Evolutionary conservation across 2,888 invertebrate species (phyloP), one percentile per base, ranked within the genome.

Genomic region (Leucophora obtusa): DNA sequence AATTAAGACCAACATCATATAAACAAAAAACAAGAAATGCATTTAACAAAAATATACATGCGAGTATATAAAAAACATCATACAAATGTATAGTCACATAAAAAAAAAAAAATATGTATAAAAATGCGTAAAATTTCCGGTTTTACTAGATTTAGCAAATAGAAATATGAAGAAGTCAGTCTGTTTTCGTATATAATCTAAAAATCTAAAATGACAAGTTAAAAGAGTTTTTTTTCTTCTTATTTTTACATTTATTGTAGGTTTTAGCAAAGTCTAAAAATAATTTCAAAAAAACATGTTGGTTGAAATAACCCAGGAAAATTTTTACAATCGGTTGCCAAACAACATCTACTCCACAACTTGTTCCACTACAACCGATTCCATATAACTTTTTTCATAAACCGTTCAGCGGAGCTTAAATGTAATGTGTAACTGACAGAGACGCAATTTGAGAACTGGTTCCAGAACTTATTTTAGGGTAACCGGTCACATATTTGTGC

Each of bases 81-180:
- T n/a, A 11, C 17, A 66, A 66, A 74, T 59, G 58, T 66, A 66
- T 66, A 53, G 33, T 50, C 14, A 69, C 14, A 38, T 11, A 65
- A 51, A 58, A 35, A 17, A 38, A n/a, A 43, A 9, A 62, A 38
- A 63, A 58, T 43, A 17, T n/a, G 38, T 69, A 73, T 54, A 75
- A 53, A 79, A 82, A 79, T 73, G 69, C 76, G 72, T 73, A 59
- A 70, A 73, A 58, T 76, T 79, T 79, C 79, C 70, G 76, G 79
- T 82, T 82, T 79, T 75, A 75, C 82, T 72, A 75, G 82, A 81
- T 77, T 81, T 70, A 66, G 71, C 73, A 73, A 81, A 81, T 81
- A 77, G 80, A 81, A 81, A 70, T 73, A 77, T 73, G 70, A 73
- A 73, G 75, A 54, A 76, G 69, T 70, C 17, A 60, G 47, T 51